Evolutionary conservation across 2,888 invertebrate species (phyloP).

Genomic region (Prosopocoilus inquinatus): DNA sequence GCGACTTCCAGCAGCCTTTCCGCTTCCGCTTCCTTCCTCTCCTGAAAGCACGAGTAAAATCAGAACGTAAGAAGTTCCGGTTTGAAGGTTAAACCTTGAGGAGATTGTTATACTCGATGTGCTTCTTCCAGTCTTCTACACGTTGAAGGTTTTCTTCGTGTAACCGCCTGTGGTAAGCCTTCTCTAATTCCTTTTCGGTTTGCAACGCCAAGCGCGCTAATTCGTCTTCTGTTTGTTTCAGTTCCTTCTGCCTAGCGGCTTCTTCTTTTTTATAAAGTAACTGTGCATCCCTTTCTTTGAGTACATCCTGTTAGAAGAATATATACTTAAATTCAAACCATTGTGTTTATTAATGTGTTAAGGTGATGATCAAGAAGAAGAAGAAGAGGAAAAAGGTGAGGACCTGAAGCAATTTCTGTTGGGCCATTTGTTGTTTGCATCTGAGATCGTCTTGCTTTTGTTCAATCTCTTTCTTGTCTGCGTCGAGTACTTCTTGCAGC

Average conservation of each 20-base stretch:
- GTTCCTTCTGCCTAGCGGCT: constrained; percentile 35
- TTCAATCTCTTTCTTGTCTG: constrained; percentile 36
- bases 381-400: constrained; percentile 1
- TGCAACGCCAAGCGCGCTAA: constrained; percentile 38
- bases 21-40: constrained; percentile 40
- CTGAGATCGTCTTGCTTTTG: constrained; percentile 40
- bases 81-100: constrained; percentile 43
- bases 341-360: background rate
- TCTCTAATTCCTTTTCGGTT: constrained; percentile 40
- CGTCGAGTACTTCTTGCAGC: constrained; percentile 36
- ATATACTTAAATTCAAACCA: no score
- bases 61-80: no score
- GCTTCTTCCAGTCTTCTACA: constrained; percentile 43
- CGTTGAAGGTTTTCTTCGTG: constrained; percentile 38
- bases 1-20: constrained; percentile 41
- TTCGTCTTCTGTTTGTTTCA: constrained; percentile 45
- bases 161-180: constrained; percentile 40
- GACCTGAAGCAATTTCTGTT: constrained; percentile 38
- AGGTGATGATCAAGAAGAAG: background rate
- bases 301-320: constrained; percentile 35
- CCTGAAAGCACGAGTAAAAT: constrained; percentile 27
- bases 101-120: constrained; percentile 45
- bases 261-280: constrained; percentile 37
- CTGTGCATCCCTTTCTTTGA: constrained; percentile 44
- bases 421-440: constrained; percentile 41